phyloP scores from a whole-genome alignment of 2,888 invertebrate species.

The Catotricha subobsoleta region DNA sequence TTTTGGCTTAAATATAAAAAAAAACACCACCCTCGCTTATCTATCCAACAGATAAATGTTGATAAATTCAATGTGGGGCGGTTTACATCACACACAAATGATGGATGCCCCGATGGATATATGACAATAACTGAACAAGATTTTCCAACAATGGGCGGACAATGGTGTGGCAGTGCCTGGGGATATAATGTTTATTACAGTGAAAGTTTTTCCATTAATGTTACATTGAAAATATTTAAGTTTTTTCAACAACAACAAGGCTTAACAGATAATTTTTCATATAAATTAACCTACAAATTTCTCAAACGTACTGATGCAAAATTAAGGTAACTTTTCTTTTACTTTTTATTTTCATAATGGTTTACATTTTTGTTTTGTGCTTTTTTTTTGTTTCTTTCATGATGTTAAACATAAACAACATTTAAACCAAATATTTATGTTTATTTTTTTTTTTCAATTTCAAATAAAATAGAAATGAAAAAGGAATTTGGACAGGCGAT shows the following conservation, averaged over 20 bases:
- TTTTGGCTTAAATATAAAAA: too few relatives aligned
- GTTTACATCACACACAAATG: conserved; percentile 43
- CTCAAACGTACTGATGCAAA: conserved; percentile 56
- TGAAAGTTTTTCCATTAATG: conserved; percentile 59
- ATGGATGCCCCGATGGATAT: conserved; percentile 67
- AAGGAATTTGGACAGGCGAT: conserved; percentile 53
- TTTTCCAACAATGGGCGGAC: conserved; percentile 41
- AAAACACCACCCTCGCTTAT: too few relatives aligned
- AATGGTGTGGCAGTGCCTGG: conserved; percentile 73
- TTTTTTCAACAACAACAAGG: conserved; percentile 65
- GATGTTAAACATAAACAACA: background rate
- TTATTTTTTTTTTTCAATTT: background rate
- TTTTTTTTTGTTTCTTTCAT: background rate
- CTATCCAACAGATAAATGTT: conserved; percentile 57
- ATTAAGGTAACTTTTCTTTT: conserved; percentile 36
- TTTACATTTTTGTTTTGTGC: background rate
- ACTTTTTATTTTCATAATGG: background rate
- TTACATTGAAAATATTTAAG: conserved; percentile 50
- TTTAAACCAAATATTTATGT: background rate
- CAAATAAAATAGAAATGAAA: conserved; percentile 7
- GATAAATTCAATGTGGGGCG: conserved; percentile 69
- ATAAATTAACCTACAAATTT: conserved; percentile 71
- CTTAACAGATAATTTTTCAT: conserved; percentile 59
- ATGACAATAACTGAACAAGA: conserved; percentile 59
- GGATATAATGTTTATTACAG: conserved; percentile 74